Percentiles rank a stretch among this genome's conserved stretches.
Evolutionary conservation across 2,888 invertebrate genomes (phyloP).

Genomic region (Epistrophe grossulariae): DNA sequence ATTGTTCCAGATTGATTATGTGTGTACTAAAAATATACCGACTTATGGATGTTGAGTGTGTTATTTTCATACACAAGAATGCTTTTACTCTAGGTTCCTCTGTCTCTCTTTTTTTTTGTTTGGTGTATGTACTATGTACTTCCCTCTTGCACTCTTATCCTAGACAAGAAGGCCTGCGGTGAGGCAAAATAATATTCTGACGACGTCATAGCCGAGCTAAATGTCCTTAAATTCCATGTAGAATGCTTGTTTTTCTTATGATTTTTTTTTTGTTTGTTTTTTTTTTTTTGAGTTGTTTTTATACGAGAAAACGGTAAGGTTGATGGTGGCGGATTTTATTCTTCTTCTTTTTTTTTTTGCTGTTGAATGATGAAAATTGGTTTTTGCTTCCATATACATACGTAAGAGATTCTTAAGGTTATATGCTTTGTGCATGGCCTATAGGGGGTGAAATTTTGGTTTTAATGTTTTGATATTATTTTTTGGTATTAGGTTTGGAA

Average conservation of each 20-base stretch:
- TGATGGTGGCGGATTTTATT: constrained; percentile 15
- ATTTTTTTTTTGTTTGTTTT: constrained; percentile 34
- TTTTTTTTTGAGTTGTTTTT: constrained; percentile 16
- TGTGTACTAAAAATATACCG: constrained; percentile 64
- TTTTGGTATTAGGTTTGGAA: constrained; percentile 5
- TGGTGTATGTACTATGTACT: too few relatives aligned
- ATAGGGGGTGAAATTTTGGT: constrained; percentile 11
- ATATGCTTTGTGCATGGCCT: constrained; percentile 19
- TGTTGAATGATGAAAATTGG: constrained; percentile 58
- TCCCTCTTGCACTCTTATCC: background rate
- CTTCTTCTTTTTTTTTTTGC: background rate
- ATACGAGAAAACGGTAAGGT: constrained; percentile 15
- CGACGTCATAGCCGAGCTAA: constrained; percentile 64
- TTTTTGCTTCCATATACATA: constrained; percentile 34
- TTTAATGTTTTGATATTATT: constrained; percentile 23
- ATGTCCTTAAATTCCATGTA: constrained; percentile 67
- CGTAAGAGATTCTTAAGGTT: constrained; percentile 31
- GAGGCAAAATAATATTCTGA: constrained; percentile 35
- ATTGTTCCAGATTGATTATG: constrained; percentile 73
- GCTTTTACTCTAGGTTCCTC: constrained; percentile 21
- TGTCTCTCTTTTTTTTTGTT: background rate
- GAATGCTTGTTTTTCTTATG: constrained; percentile 57
- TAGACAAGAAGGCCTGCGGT: constrained; percentile 18
- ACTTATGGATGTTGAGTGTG: constrained; percentile 26
- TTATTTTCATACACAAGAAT: constrained; percentile 55